Conservation (phyloP, 2,888 invertebrate species). For the Salpingus planirostris region DNA sequence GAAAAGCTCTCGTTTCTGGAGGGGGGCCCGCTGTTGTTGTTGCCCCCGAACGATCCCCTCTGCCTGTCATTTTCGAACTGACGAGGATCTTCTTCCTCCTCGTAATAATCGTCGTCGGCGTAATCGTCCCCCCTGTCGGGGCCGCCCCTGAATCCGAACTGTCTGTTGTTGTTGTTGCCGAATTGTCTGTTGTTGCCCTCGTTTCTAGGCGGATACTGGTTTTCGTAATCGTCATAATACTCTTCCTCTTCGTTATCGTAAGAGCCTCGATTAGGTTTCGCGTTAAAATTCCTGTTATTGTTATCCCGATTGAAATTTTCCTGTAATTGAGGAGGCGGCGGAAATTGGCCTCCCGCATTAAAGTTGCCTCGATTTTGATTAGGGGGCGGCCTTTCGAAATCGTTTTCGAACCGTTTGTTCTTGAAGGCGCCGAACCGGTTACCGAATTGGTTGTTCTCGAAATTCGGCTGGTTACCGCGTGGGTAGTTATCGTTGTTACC, state of each 20-base stretch:
- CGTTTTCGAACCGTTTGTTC: conserved; percentile 3
- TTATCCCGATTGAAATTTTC: neutral
- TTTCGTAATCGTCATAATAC: conserved; percentile 6
- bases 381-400: too few relatives aligned
- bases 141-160: neutral
- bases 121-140: conserved; percentile 1
- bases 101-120: conserved; percentile 3
- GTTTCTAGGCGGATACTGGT: too few relatives aligned
- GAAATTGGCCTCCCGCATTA: neutral
- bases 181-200: conserved; percentile 3
- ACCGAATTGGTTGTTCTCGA: too few relatives aligned
- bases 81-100: conserved; percentile 3
- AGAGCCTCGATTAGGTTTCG: conserved; percentile 7
- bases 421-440: conserved; percentile 5
- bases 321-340: neutral
- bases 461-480: too few relatives aligned
- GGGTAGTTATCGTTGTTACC: too few relatives aligned
- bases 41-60: too few relatives aligned
- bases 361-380: neutral
- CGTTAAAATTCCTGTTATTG: conserved; percentile 2
- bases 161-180: neutral
- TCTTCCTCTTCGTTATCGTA: conserved; percentile 2
- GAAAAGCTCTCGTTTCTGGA: too few relatives aligned
- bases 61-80: too few relatives aligned
- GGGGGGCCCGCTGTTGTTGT: too few relatives aligned